Evolutionary conservation across 2,888 invertebrate genomes (phyloP).

Genomic region (Osmoderma eremita): DNA sequence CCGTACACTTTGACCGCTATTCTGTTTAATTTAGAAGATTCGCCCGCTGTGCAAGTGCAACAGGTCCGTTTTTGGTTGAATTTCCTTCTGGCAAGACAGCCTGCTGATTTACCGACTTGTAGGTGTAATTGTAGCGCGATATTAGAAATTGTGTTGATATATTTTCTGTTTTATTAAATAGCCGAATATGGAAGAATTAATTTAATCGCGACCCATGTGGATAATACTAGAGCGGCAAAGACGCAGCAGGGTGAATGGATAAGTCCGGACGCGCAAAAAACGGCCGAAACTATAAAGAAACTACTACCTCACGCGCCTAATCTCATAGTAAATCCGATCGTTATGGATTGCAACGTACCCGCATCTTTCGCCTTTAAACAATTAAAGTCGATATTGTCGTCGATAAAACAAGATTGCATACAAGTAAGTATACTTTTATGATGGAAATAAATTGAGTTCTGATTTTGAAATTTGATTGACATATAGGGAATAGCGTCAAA

Average conservation of each 20-base stretch:
- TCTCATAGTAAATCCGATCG: constrained; percentile 68
- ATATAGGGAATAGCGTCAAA: neutral
- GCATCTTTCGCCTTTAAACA: constrained; percentile 71
- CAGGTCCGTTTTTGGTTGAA: constrained; percentile 80
- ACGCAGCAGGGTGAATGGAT: constrained; percentile 69
- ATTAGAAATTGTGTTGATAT: neutral
- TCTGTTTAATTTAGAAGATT: constrained; percentile 74
- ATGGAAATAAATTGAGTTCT: neutral
- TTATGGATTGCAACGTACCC: constrained; percentile 72
- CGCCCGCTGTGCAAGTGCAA: constrained; percentile 73
- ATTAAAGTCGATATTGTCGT: constrained; percentile 67
- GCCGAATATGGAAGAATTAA: constrained; percentile 72
- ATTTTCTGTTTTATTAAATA: constrained; percentile 51
- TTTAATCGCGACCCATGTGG: constrained; percentile 73
- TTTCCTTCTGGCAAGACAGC: constrained; percentile 73
- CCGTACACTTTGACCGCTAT: constrained; percentile 67
- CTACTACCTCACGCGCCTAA: constrained; percentile 69
- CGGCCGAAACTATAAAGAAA: constrained; percentile 63
- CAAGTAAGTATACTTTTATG: constrained; percentile 60
- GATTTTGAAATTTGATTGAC: neutral
- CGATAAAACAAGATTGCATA: constrained; percentile 66
- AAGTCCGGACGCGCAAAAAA: constrained; percentile 67
- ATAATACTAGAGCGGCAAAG: constrained; percentile 65
- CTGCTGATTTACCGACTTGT: constrained; percentile 63
- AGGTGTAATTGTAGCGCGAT: too few relatives aligned